These are phyloP conservation scores for Mus caroli DNA, from an alignment of 2,797 vertebrate genomes.

Conservation along the genomic window DNA sequence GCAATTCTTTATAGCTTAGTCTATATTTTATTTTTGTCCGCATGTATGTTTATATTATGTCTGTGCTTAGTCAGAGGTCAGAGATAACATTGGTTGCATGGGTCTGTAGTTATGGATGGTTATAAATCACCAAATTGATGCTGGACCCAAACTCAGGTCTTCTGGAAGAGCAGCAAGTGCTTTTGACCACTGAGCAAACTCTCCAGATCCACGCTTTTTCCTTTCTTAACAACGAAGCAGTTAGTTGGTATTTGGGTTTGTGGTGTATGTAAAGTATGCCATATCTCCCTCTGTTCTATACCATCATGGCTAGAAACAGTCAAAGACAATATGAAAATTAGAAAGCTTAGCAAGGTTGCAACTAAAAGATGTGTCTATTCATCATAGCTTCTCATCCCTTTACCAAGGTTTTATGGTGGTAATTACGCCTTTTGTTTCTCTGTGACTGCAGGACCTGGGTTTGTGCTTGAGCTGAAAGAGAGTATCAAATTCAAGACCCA, in stretches of 20 bases:
- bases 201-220: not conserved
- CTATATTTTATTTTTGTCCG: not conserved
- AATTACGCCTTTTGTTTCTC: not conserved
- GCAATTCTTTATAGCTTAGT: not conserved
- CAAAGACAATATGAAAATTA: not conserved
- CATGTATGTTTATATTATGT: not conserved
- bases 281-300: not conserved
- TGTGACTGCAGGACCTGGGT: not conserved
- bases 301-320: not conserved
- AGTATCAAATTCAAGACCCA: not conserved
- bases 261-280: not conserved
- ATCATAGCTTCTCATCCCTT: not conserved
- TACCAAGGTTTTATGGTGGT: not conserved
- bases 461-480: not conserved
- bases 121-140: not conserved
- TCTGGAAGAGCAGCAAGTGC: not conserved
- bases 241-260: not conserved
- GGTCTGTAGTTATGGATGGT: not conserved
- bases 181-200: not conserved
- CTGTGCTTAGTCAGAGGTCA: not conserved
- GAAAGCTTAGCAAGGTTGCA: not conserved
- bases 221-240: not conserved
- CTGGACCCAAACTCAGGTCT: not conserved
- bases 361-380: not conserved
- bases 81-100: not conserved